A percentile compares a stretch with the other conserved stretches of the same genome.
Conservation (phyloP, 2,797 vertebrate species). For the Peromyscus attwateri region DNA sequence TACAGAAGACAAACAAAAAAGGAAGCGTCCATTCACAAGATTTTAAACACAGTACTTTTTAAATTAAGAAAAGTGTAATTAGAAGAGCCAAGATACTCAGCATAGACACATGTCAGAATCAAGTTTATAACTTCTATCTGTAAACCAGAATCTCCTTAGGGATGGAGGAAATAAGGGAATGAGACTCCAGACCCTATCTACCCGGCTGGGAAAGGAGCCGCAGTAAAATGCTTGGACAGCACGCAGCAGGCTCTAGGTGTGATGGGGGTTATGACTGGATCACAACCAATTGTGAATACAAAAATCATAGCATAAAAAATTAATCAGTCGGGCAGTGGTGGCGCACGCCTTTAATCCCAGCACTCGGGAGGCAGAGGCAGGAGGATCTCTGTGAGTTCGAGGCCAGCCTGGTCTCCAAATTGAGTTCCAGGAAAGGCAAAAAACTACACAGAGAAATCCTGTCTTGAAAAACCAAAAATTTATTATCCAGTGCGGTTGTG, state of each 20-base stretch:
- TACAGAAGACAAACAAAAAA: conserved; percentile 35
- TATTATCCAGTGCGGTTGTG: background rate
- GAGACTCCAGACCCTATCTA: background rate
- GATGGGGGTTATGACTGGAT: background rate
- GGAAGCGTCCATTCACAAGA: background rate
- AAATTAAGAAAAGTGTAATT: background rate
- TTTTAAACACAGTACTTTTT: background rate
- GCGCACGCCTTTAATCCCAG: background rate
- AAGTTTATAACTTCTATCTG: background rate
- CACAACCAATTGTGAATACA: background rate
- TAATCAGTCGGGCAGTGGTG: background rate
- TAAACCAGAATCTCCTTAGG: background rate
- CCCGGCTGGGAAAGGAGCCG: background rate
- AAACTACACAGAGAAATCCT: background rate
- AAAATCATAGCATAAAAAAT: background rate
- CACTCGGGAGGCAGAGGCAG: too few relatives aligned
- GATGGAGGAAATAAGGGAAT: background rate
- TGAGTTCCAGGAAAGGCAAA: too few relatives aligned
- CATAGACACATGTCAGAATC: background rate
- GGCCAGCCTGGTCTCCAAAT: background rate
- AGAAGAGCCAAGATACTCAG: conserved; percentile 50
- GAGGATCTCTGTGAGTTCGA: background rate
- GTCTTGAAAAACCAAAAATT: background rate
- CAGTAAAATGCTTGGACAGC: too few relatives aligned
- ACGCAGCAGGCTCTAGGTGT: background rate